Evolutionary conservation across 2,797 vertebrate species (phyloP), one percentile per base, ranked within the genome.

Genomic region (Platyrinchus mystaceus): DNA sequence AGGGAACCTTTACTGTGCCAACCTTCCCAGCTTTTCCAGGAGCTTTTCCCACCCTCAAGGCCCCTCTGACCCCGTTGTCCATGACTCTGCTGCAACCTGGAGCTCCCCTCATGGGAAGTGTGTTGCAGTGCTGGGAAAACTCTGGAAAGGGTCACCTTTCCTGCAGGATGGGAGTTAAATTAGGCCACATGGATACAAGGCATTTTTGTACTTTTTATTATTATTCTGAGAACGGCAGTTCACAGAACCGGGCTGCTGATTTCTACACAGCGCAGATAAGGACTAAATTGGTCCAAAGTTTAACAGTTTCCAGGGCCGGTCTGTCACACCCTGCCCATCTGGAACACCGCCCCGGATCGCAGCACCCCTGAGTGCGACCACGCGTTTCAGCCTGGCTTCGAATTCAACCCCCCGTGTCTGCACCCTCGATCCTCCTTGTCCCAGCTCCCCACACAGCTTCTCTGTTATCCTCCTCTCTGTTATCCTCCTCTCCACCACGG

Each of bases 331-430:
- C 77, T 16, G 4, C 2, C 46, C 52, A 2, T 2, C 5, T 19
- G 10, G 15, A 78, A 43, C 0, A 10, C 7, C 1, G 7, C 15
- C 34, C 30, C 1, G 18, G 22, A 12, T 14, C 34, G 24, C 5
- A 4, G 14, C 39, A 4, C 21, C 52, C 34, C 56, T 0, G 5
- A 2, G 0, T 0, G 21, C 0, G 6, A 24, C 71, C 21, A 9
- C 43, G 3, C 55, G 2, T 3, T 12, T 12, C 46, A n/a, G 47
- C 23, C 19, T 6, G 18, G 19, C 50, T 87, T 16, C 1, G 1
- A 23, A 14, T 30, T 7, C 60, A 9, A 9, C 36, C 67, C 26
- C 8, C 1, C 7, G 0, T 0, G 20, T 19, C 41, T 30, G 8
- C 15, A 52, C 47, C 32, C 47, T 26, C 0, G 4, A 11, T 39